Evolutionary conservation across 2,797 vertebrate species (phyloP).

Genomic region (Sorex maritimensis): DNA sequence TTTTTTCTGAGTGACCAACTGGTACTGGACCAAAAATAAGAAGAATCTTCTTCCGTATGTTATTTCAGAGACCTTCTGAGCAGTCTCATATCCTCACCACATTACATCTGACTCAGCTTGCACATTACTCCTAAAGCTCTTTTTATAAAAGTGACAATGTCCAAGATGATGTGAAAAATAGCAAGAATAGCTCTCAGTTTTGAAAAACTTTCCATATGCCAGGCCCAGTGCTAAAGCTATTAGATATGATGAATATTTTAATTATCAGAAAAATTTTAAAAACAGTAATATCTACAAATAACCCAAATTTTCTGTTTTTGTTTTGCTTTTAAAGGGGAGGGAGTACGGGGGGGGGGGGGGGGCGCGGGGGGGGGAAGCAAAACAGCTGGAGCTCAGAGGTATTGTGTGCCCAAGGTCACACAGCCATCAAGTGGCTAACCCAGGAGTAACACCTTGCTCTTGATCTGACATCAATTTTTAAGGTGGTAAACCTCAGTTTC

Average conservation of each 20-base stretch:
- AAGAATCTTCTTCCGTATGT: background rate
- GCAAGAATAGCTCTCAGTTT: background rate
- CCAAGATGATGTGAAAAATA: background rate
- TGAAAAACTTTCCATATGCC: background rate
- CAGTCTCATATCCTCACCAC: background rate
- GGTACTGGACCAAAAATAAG: slow-evolving; percentile 25
- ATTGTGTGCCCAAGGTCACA: slow-evolving; percentile 38
- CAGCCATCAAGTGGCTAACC: slow-evolving; percentile 26
- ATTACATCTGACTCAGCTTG: background rate
- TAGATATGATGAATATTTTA: background rate
- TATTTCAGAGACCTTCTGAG: background rate
- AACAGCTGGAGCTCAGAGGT: background rate
- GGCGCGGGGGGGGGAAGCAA: background rate
- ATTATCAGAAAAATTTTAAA: background rate
- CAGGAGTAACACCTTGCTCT: slow-evolving; percentile 9
- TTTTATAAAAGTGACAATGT: background rate
- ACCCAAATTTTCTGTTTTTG: background rate
- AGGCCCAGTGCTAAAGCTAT: background rate
- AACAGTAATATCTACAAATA: background rate
- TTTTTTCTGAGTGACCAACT: slow-evolving; percentile 12
- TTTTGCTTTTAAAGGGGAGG: background rate
- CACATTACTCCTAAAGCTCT: background rate
- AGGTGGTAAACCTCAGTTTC: background rate
- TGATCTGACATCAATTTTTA: background rate
- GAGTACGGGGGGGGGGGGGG: too few species aligned